Evolutionary conservation across 2,888 invertebrate genomes (phyloP).

Genomic region (Patella pellucida): DNA sequence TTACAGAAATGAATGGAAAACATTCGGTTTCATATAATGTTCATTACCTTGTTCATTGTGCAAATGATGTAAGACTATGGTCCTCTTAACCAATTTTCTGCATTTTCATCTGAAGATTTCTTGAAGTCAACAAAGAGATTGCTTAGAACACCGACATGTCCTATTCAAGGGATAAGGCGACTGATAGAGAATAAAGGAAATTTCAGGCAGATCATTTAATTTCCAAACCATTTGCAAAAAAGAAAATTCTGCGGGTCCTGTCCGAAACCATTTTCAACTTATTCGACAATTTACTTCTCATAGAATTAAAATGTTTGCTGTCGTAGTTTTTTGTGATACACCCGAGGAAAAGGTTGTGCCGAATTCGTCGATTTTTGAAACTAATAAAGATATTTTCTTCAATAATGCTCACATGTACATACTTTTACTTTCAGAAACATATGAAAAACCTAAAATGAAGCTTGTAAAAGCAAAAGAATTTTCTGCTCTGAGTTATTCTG

Average conservation of each 20-base stretch:
- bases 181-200: neutral
- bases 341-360: no score
- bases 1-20: conserved; percentile 32
- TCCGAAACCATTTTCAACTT: neutral
- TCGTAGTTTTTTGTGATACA: no score
- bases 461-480: no score
- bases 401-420: no score
- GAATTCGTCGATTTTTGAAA: no score
- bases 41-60: conserved; percentile 13
- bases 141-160: neutral
- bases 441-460: no score
- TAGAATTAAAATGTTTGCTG: no score
- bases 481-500: no score
- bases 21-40: conserved; percentile 14
- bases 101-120: neutral
- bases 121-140: neutral
- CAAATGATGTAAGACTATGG: conserved; percentile 12
- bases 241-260: neutral
- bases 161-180: neutral
- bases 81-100: no score
- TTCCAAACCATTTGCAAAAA: neutral
- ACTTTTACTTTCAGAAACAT: no score
- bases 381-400: no score
- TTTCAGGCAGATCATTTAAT: neutral
- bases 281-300: no score